Base-by-base conservation (phyloP, 2,797 vertebrate species). In the Melopsittacus undulatus region DNA sequence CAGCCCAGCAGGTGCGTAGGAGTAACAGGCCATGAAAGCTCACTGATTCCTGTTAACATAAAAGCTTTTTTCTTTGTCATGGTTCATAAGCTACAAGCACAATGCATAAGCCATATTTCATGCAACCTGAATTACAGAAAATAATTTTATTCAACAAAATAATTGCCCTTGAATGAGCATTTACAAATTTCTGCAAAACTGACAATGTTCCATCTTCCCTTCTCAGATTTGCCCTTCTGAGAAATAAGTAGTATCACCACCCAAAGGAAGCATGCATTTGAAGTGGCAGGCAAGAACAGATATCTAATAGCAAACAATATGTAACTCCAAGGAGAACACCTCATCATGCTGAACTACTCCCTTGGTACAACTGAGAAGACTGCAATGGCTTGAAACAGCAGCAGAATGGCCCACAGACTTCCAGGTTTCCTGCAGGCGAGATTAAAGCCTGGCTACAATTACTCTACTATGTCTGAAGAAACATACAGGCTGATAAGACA, bases 321-420 rank as follows among this genome's bases (percentile, higher is more conserved):
- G 8, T 6, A 83, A 86, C 13, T 43, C 69, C 11, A 49, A 83
- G 34, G 30, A 46, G 54, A 56, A 11, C 6, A 16, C 2, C 16
- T 67, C 2, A 0, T 3, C 0, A 1, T 45, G 75, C 59, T 70
- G 29, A 63, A 43, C 43, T 34, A 8, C 29, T 38, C 64, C 26
- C 66, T 52, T 4, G 1, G 23, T 22, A n/a, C 0, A 1, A 52
- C n/a, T 3, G 17, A 21, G n/a, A 45, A 42, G 43, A 57, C 8
- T 5, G 42, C 2, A 0, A 38, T 7, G 14, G 34, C 23, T 10
- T 1, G 6, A 9, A 67, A 46, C 12, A 40, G 36, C 13, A 74
- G 46, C 21, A 32, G 16, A 7, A 15, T 2, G 13, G 38, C 26
- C 42, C 63, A 20, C 40, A 30, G 29, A 49, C 49, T 48, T 34